Base-by-base conservation (phyloP, 2,113 vertebrate genomes). In the Physeter macrocephalus region DNA sequence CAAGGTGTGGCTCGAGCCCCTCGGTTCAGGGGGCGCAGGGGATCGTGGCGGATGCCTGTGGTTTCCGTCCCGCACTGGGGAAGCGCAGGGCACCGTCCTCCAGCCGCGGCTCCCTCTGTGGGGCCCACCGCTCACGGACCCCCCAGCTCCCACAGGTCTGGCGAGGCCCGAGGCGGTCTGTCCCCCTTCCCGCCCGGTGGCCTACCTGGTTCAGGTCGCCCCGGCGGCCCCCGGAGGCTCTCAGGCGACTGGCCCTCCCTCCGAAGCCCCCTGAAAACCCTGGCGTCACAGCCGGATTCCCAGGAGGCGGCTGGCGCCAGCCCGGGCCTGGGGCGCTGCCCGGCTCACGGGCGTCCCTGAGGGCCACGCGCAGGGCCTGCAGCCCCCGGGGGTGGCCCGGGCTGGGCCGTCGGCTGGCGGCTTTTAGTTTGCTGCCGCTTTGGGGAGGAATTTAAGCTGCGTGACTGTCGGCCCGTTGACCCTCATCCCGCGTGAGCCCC, bases 1-100 rank as follows among this genome's bases (percentile, higher is more conserved):
- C 0, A 0, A 6, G 25, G 36, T 71, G 85, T 31, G 49, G 17
- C 23, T 27, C 3, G 0, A 15, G 27, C 12, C 27, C 67, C 36
- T 10, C 52, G 9, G 5, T 23, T 34, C 71, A 20, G 71, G n/a
- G 71, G 27, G 71, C 87, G 8, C 8, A 5, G 41, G 57, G 31
- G 25, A 1, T 3, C 0, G 4, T 8, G 54, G 29, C 27, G 17
- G 6, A 49, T 3, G 27, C 21, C 29, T 18, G 57, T 49, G 29
- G 39, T 34, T 21, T 46, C 31, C 2, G 1, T 18, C 81, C 81
- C 15, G 71, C 39, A 31, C 27, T 57, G 34, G 41, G 52, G 67
- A 41, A 25, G 36, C 20, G 15, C 2, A 52, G 29, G 67, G 36
- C 39, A 1, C 20, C 13, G 5, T 41, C 36, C 39, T 13, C 2